A percentile compares a stretch with the other conserved stretches of the same genome.
Conservation (phyloP, 2,888 invertebrate genomes). For the Mimumesa dahlbomi region DNA sequence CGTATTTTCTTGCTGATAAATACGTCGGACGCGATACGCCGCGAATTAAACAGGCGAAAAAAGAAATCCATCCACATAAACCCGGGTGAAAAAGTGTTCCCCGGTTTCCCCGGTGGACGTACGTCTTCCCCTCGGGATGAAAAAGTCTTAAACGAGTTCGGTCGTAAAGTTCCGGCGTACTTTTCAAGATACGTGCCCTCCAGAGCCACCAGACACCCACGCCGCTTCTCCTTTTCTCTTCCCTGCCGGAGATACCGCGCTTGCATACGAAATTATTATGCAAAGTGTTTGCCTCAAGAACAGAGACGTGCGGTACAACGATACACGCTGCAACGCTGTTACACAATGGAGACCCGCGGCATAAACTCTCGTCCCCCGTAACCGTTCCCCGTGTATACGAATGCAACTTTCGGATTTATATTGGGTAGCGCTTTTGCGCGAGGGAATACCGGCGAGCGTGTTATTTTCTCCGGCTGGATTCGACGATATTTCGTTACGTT, state of each 20-base stretch:
- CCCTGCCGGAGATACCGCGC: constrained; percentile 14
- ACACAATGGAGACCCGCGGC: constrained; percentile 17
- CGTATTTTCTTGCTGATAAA: too few species aligned
- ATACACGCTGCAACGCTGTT: constrained; percentile 24
- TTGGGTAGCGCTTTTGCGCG: too few species aligned
- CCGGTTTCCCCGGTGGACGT: constrained; percentile 17
- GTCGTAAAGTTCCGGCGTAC: constrained; percentile 44
- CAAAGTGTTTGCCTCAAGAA: constrained; percentile 47
- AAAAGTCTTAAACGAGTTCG: constrained; percentile 53
- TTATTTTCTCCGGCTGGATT: too few species aligned
- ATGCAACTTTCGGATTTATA: background rate
- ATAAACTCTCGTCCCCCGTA: background rate
- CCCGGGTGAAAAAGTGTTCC: constrained; percentile 24
- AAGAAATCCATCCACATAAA: constrained; percentile 20
- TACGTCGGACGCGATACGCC: background rate
- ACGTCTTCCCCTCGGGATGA: constrained; percentile 39
- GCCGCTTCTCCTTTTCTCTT: constrained; percentile 14
- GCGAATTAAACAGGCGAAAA: constrained; percentile 1
- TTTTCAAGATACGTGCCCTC: constrained; percentile 18
- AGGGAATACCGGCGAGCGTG: too few species aligned
- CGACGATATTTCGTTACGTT: too few species aligned
- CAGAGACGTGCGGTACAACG: constrained; percentile 16
- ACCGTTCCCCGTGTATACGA: background rate
- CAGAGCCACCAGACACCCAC: background rate
- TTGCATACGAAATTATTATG: constrained; percentile 50